phyloP scores from a whole-genome alignment of 2,113 vertebrate genomes.

The Ochotona curzoniae region DNA sequence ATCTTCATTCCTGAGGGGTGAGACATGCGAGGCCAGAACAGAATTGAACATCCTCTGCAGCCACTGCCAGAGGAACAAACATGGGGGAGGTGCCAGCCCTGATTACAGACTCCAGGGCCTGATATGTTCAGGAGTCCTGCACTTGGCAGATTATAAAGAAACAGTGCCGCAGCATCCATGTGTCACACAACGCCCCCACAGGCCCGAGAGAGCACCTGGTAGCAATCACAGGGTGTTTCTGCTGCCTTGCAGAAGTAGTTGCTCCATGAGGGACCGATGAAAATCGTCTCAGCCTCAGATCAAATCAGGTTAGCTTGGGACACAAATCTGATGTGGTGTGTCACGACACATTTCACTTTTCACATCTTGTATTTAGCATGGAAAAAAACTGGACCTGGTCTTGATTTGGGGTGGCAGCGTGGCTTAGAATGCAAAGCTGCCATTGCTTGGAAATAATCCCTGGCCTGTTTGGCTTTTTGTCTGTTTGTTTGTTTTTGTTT shows the following conservation, averaged over 20 bases:
- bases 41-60: background rate
- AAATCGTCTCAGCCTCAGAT: background rate
- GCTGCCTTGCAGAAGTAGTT: background rate
- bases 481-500: too few relatives aligned
- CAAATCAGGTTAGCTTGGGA: background rate
- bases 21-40: background rate
- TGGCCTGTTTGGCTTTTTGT: background rate
- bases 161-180: rapidly evolving
- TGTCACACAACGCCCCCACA: background rate
- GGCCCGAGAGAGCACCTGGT: background rate
- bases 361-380: background rate
- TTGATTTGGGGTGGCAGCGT: background rate
- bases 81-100: background rate
- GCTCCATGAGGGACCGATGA: background rate
- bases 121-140: background rate
- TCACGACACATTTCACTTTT: background rate
- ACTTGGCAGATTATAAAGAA: background rate
- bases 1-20: background rate
- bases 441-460: background rate
- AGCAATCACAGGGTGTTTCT: background rate
- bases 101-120: background rate
- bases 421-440: background rate
- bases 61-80: background rate
- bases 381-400: background rate
- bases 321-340: background rate